Evolutionary conservation across 2,888 invertebrate species (phyloP).

Genomic region (Coelinius sp.): DNA sequence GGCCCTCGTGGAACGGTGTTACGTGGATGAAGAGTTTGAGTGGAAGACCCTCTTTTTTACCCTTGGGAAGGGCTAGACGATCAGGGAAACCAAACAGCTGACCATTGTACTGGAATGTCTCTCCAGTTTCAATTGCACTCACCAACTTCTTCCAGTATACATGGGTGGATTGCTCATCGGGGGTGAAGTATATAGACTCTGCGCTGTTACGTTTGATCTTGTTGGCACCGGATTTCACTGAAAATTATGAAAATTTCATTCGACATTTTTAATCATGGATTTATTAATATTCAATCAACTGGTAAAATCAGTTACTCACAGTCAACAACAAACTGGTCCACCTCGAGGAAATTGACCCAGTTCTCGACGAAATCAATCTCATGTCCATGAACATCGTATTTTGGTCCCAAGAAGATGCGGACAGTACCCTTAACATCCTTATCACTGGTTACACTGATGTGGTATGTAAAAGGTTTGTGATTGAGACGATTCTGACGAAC

Average conservation of each 20-base stretch:
- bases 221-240: slow-evolving; percentile 67
- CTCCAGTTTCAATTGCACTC: slow-evolving; percentile 71
- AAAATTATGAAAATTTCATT: slow-evolving; percentile 32
- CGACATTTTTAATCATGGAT: too few relatives aligned
- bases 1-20: slow-evolving; percentile 68
- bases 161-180: slow-evolving; percentile 67
- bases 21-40: slow-evolving; percentile 76
- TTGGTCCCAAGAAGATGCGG: slow-evolving; percentile 80
- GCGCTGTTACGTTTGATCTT: slow-evolving; percentile 63
- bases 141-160: slow-evolving; percentile 69
- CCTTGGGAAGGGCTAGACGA: slow-evolving; percentile 77
- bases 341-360: slow-evolving; percentile 75
- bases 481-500: slow-evolving; percentile 80
- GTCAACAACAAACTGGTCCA: slow-evolving; percentile 71
- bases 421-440: slow-evolving; percentile 74
- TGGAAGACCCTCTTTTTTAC: slow-evolving; percentile 76
- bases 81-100: slow-evolving; percentile 75
- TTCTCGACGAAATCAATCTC: slow-evolving; percentile 73
- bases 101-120: slow-evolving; percentile 71
- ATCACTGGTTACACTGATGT: slow-evolving; percentile 76
- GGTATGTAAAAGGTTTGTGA: slow-evolving; percentile 78
- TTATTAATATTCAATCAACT: neutral
- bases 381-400: slow-evolving; percentile 75
- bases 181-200: slow-evolving; percentile 51
- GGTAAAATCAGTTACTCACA: slow-evolving; percentile 47